Evolutionary conservation across 2,888 invertebrate species (phyloP).

Genomic region (Pseudococcus longispinus): DNA sequence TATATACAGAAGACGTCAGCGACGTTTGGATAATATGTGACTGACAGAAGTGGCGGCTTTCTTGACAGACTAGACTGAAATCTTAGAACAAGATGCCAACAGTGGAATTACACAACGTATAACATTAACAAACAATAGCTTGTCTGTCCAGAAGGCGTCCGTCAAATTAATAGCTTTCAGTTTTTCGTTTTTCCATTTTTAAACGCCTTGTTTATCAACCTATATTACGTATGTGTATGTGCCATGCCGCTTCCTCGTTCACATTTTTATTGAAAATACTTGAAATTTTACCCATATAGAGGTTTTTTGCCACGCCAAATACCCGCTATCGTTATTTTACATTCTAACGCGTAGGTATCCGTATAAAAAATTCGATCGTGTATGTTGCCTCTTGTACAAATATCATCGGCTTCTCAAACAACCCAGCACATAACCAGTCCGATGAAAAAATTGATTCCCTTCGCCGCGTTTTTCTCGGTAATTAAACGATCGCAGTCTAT

Average conservation of each 20-base stretch:
- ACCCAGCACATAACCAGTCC: not conserved
- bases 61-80: slow-evolving; percentile 56
- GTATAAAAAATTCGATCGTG: not conserved
- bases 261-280: slow-evolving; percentile 20
- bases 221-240: not conserved
- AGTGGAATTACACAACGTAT: slow-evolving; percentile 46
- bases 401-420: not conserved
- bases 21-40: slow-evolving; percentile 51
- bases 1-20: slow-evolving; percentile 48
- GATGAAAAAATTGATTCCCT: not conserved
- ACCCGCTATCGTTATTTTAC: not conserved
- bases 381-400: not conserved
- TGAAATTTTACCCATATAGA: not conserved
- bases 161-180: slow-evolving; percentile 57
- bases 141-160: slow-evolving; percentile 56
- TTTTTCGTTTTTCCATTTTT: slow-evolving; percentile 36
- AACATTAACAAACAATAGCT: slow-evolving; percentile 56
- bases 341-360: not conserved
- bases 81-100: slow-evolving; percentile 51
- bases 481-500: not conserved
- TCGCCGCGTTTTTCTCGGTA: not conserved
- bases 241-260: not conserved
- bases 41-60: slow-evolving; percentile 57
- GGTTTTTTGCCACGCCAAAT: not conserved
- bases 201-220: not conserved